Evolutionary conservation across 2,888 invertebrate genomes (phyloP).

Genomic region (Caenorhabditis panamensis): DNA sequence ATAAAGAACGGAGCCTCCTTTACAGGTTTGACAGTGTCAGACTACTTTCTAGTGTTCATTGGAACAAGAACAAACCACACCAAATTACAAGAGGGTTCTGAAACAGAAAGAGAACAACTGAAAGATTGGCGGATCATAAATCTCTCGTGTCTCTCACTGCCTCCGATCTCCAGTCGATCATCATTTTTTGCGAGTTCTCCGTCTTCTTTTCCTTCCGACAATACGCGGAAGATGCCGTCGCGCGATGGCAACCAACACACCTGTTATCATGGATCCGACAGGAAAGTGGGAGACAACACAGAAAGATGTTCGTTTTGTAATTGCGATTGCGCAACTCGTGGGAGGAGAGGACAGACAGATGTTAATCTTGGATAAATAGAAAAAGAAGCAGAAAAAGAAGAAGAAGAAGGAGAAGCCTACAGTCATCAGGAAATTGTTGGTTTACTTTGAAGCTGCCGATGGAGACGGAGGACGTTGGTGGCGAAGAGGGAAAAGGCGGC

Average conservation of each 20-base stretch:
- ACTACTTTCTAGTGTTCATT: constrained; percentile 1
- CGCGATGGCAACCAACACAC: constrained; percentile 32
- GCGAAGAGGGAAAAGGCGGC: constrained; percentile 18
- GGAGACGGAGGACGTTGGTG: constrained; percentile 7
- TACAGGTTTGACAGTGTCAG: no score
- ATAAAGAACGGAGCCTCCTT: no score
- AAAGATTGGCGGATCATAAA: constrained; percentile 9
- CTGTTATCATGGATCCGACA: constrained; percentile 48
- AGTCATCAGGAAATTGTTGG: constrained; percentile 36
- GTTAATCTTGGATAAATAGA: constrained; percentile 22
- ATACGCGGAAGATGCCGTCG: constrained; percentile 30
- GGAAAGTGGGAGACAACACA: neutral
- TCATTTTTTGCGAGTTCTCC: constrained; percentile 14
- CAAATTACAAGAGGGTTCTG: neutral
- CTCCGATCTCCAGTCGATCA: constrained; percentile 6
- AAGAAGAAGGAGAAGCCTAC: constrained; percentile 6
- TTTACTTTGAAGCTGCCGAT: constrained; percentile 50
- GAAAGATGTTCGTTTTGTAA: constrained; percentile 25
- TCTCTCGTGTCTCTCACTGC: neutral
- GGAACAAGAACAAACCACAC: neutral
- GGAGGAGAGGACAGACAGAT: constrained; percentile 12
- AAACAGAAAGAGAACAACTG: neutral
- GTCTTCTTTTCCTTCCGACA: constrained; percentile 12
- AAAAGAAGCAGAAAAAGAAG: constrained; percentile 18
- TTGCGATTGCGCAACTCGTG: constrained; percentile 49